Percentiles rank a stretch among this genome's conserved stretches.
Conservation (phyloP, 1,140 invertebrate species). For the Aphaenogaster rudis region DNA sequence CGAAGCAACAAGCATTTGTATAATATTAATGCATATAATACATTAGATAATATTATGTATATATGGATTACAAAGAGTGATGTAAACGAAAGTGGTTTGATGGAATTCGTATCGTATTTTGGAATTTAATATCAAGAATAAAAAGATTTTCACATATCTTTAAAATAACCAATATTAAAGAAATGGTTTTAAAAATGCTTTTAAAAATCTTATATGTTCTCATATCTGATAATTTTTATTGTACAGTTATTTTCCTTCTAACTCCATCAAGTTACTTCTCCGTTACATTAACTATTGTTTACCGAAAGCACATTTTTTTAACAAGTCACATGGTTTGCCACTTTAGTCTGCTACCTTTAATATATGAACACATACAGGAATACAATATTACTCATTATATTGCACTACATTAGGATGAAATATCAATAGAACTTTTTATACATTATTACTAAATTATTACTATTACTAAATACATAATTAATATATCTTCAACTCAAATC, state of each 20-base stretch:
- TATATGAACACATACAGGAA: slow-evolving; percentile 54
- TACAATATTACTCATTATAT: slow-evolving; percentile 39
- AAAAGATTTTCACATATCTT: background rate
- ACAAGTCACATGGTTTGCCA: slow-evolving; percentile 76
- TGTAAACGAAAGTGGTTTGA: background rate
- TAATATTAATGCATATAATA: slow-evolving; percentile 56
- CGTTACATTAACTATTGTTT: slow-evolving; percentile 52
- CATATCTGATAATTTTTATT: background rate
- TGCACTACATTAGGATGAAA: slow-evolving; percentile 5
- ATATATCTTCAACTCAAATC: slow-evolving; percentile 9
- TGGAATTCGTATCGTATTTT: background rate
- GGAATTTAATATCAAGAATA: background rate
- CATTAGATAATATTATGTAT: slow-evolving; percentile 21
- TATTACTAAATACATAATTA: slow-evolving; percentile 13
- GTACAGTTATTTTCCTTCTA: background rate
- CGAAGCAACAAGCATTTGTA: slow-evolving; percentile 71
- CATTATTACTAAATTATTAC: background rate
- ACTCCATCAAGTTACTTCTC: slow-evolving; percentile 9
- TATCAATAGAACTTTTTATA: background rate
- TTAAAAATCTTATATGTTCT: background rate
- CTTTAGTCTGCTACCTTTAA: slow-evolving; percentile 84
- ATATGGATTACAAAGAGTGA: background rate
- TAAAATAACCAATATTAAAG: background rate
- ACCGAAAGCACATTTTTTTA: slow-evolving; percentile 70
- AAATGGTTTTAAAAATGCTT: background rate